These are phyloP conservation scores for Melanostoma scalare DNA, from an alignment of 2,888 invertebrate genomes.

Conservation along the genomic window DNA sequence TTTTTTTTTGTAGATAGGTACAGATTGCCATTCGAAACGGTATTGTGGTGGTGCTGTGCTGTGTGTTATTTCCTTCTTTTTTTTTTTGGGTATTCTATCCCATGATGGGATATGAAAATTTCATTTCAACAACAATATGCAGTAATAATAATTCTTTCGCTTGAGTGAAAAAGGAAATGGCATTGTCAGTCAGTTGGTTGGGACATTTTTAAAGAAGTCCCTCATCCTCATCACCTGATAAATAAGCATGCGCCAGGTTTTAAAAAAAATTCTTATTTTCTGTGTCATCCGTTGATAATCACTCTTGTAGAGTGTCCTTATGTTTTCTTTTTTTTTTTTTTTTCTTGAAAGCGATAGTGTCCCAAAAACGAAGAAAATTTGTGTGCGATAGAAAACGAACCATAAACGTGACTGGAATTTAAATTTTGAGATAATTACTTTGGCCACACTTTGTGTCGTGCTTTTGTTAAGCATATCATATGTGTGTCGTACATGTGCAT, in stretches of 20 bases:
- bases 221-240: constrained; percentile 55
- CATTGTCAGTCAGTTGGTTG: background rate
- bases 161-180: constrained; percentile 43
- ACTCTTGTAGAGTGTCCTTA: constrained; percentile 49
- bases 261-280: constrained; percentile 27
- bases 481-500: constrained; percentile 42
- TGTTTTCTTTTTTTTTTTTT: constrained; percentile 12
- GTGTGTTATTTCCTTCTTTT: background rate
- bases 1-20: constrained; percentile 29
- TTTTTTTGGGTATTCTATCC: constrained; percentile 20
- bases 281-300: constrained; percentile 61
- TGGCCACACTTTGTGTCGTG: constrained; percentile 57
- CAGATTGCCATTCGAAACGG: constrained; percentile 38
- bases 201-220: constrained; percentile 15
- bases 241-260: constrained; percentile 55
- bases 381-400: constrained; percentile 10
- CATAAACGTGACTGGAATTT: constrained; percentile 76
- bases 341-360: constrained; percentile 1
- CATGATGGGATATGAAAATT: constrained; percentile 33
- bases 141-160: constrained; percentile 47
- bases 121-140: constrained; percentile 16
- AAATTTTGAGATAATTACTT: constrained; percentile 77
- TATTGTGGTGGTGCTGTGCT: background rate
- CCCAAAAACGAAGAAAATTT: background rate
- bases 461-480: constrained; percentile 7